Conservation (phyloP, 2,113 vertebrate genomes). For the Hiodon alosoides region DNA sequence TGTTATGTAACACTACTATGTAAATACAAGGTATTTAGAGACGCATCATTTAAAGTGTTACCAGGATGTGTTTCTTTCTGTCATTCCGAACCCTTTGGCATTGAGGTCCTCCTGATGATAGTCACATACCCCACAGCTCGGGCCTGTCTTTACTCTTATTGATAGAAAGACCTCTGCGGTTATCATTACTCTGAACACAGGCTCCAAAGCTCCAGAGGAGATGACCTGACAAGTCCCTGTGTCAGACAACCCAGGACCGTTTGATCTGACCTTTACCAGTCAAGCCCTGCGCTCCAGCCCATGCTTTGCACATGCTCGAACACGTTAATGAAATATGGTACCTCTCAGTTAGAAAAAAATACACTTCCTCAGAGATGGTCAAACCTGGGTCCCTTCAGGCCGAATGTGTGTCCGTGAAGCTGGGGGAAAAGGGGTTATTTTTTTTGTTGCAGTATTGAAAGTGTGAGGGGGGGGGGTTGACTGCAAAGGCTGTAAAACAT, state of each 20-base stretch:
- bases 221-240: background rate
- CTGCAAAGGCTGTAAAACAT: slow-evolving; percentile 18
- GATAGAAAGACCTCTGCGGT: background rate
- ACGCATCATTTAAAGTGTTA: background rate
- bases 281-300: background rate
- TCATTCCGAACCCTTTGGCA: no score
- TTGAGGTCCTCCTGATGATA: no score
- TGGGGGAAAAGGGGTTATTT: background rate
- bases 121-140: background rate
- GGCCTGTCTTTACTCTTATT: background rate
- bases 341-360: background rate
- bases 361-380: background rate
- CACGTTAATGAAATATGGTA: slow-evolving; percentile 1
- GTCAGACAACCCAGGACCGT: background rate
- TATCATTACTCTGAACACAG: background rate
- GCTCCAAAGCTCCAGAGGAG: background rate
- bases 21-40: background rate
- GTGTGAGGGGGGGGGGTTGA: background rate
- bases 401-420: background rate
- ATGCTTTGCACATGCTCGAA: background rate
- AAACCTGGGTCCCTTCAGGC: background rate
- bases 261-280: background rate
- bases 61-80: background rate
- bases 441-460: slow-evolving; percentile 5
- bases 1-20: background rate